Evolutionary conservation across 1,140 invertebrate species (phyloP), one percentile per base, ranked within the genome.

Genomic region (Littorina saxatilis): DNA sequence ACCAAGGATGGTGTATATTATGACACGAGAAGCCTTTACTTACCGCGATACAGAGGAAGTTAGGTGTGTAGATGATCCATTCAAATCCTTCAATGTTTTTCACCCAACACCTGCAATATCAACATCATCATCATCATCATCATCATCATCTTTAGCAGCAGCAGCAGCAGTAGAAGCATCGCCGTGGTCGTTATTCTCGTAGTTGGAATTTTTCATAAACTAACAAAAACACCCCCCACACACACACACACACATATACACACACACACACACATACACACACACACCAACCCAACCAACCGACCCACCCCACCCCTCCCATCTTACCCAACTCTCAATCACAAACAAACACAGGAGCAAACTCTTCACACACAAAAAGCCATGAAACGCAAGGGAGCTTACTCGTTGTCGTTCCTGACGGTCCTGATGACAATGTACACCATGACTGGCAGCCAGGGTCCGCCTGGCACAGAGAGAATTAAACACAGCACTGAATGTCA

Each of bases 31-130:
- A n/a, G n/a, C n/a, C n/a, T n/a, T n/a, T n/a, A 91, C 92, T 92
- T 89, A 94, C 94, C 79, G 94, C 73, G 55, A 94, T 90, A 85
- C 93, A 92, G 32, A 93, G 78, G 0, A 94, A 83, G 80, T 93
- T 93, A 5, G 94, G 93, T 11, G 90, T 88, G 81, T 93, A 92
- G 37, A 94, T 79, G 11, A 94, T 89, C 94, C 93, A 94, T 83
- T 94, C 94, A 73, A 87, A 92, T 4, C 77, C 75, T 17, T 90
- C 91, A 17, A 91, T 87, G 70, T 93, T 93, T 0, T 89, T 79
- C 2, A 93, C 90, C 93, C 94, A 94, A 84, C 94, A 94, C n/a
- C 91, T 92, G 82, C 35, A 83, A 61, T 23, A 61, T 17, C 43
- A 47, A n/a, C n/a, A n/a, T n/a, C n/a, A n/a, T n/a, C n/a, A n/a